Evolutionary conservation across 2,888 invertebrate species (phyloP).

Genomic region (Ectemnius continuus): DNA sequence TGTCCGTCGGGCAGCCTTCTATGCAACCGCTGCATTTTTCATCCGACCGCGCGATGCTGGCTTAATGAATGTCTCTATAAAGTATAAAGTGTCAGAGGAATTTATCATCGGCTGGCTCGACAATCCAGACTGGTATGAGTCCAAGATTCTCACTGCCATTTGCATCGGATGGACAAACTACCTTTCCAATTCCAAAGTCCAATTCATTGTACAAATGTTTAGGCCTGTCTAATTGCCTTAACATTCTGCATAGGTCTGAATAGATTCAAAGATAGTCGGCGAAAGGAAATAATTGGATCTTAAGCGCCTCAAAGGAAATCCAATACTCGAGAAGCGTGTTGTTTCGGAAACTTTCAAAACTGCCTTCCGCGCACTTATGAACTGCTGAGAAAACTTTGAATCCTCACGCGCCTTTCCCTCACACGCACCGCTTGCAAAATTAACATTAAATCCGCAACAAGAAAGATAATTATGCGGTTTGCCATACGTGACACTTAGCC

Average conservation of each 20-base stretch:
- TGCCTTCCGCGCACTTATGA: conserved; percentile 2
- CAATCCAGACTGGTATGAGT: neutral
- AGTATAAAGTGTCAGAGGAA: conserved; percentile 37
- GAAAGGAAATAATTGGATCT: too few species aligned
- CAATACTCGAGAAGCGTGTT: neutral
- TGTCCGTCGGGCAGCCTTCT: conserved; percentile 30
- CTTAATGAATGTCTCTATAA: conserved; percentile 41
- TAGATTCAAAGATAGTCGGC: too few species aligned
- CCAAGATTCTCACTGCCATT: too few species aligned
- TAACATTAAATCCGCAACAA: conserved; percentile 6
- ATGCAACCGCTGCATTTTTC: conserved; percentile 33
- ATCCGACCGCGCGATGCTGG: conserved; percentile 16
- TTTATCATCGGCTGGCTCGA: conserved; percentile 30
- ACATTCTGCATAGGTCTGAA: too few species aligned
- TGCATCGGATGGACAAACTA: too few species aligned
- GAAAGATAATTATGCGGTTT: conserved; percentile 29
- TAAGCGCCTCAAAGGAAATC: neutral
- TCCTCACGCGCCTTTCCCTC: conserved; percentile 5
- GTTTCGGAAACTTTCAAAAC: conserved; percentile 13
- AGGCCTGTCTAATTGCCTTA: too few species aligned
- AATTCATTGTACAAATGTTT: too few species aligned
- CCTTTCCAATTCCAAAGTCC: too few species aligned
- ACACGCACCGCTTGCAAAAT: neutral
- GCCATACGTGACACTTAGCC: conserved; percentile 17
- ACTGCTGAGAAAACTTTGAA: conserved; percentile 42